These are phyloP conservation scores for Metallyticus violacea DNA, from an alignment of 2,888 invertebrate species.

Conservation along the genomic window DNA sequence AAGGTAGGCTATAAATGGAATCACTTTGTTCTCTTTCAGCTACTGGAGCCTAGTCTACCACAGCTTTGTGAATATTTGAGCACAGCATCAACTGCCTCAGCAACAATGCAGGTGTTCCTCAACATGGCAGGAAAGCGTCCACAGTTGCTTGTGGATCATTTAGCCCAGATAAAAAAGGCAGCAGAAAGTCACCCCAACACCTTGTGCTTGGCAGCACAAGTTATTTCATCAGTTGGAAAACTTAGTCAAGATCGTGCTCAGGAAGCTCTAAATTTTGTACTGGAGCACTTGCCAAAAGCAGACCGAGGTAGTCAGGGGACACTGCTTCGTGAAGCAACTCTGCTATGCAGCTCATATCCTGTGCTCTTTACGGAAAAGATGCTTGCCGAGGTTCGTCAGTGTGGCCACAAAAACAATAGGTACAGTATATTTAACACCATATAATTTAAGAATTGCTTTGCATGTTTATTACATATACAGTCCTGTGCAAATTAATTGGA, in stretches of 20 bases:
- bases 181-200: slow-evolving; percentile 65
- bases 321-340: slow-evolving; percentile 74
- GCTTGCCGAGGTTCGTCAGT: slow-evolving; percentile 68
- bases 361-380: slow-evolving; percentile 77
- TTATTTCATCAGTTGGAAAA: slow-evolving; percentile 69
- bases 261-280: slow-evolving; percentile 77
- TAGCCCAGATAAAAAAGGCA: slow-evolving; percentile 63
- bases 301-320: slow-evolving; percentile 72
- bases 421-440: too few species aligned
- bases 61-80: slow-evolving; percentile 76
- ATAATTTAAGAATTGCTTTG: too few species aligned
- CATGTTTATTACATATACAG: too few species aligned
- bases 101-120: slow-evolving; percentile 71
- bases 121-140: slow-evolving; percentile 71
- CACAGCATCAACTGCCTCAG: slow-evolving; percentile 56
- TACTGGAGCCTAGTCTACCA: slow-evolving; percentile 77
- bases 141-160: slow-evolving; percentile 67
- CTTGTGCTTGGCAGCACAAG: slow-evolving; percentile 64
- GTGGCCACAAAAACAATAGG: slow-evolving; percentile 41
- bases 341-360: slow-evolving; percentile 77
- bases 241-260: slow-evolving; percentile 75
- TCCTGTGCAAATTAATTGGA: too few species aligned
- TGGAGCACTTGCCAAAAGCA: slow-evolving; percentile 68
- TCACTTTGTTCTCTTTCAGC: slow-evolving; percentile 47
- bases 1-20: too few species aligned